A percentile compares a stretch with the other conserved stretches of the same genome.
Evolutionary conservation across 2,113 vertebrate species (phyloP).

Genomic region (Mastomys coucha): DNA sequence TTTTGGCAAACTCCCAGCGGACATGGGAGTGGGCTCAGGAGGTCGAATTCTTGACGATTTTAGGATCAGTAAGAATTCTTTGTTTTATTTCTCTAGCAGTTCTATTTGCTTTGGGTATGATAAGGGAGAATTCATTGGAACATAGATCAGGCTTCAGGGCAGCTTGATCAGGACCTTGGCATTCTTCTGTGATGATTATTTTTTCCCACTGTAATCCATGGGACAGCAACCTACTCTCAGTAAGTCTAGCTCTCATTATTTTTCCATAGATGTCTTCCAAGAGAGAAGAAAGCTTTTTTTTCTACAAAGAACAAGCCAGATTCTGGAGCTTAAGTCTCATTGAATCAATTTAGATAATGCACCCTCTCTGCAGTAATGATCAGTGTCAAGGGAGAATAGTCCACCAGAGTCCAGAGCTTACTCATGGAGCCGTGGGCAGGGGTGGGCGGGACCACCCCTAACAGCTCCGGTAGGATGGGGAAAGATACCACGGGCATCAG

Average conservation of each 20-base stretch:
- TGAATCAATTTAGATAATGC: not conserved
- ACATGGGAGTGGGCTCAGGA: not conserved
- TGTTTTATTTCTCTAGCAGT: not conserved
- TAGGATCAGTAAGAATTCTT: not conserved
- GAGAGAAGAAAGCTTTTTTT: not conserved
- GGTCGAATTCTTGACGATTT: not conserved
- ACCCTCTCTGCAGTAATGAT: not conserved
- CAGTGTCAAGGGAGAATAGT: not conserved
- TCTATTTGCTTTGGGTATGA: not conserved
- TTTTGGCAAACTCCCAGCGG: not conserved
- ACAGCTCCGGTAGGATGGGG: not conserved
- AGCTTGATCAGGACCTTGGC: not conserved
- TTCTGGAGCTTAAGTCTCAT: not conserved
- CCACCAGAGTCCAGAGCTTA: not conserved
- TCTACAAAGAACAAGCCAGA: not conserved
- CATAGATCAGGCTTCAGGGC: not conserved
- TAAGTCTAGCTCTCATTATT: not conserved
- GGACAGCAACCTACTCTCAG: not conserved
- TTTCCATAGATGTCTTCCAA: not conserved
- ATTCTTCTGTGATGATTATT: not conserved
- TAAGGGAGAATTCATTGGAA: not conserved
- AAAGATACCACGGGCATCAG: accelerated
- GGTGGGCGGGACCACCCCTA: too few species aligned
- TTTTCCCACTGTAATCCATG: not conserved
- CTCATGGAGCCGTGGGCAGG: not conserved